phyloP scores from a whole-genome alignment of 2,797 vertebrate species.

The Hydrolagus colliei region DNA sequence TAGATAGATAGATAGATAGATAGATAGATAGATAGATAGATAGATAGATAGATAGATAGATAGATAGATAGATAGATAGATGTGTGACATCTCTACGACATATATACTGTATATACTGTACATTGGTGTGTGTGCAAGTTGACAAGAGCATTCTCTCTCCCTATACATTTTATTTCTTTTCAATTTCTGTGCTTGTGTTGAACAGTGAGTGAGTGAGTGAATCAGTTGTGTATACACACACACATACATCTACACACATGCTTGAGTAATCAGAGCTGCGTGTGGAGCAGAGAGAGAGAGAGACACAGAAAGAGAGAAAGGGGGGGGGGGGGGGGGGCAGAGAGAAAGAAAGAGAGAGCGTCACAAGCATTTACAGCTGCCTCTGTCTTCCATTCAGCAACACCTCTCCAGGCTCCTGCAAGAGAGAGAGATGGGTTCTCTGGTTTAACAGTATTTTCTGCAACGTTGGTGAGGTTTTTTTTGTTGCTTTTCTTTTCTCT shows the following conservation, averaged over 20 bases:
- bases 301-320: conserved; percentile 14
- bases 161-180: too few species aligned
- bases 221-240: too few species aligned
- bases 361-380: conserved; percentile 40
- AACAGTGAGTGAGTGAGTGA: too few species aligned
- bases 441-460: conserved; percentile 31
- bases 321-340: conserved; percentile 2
- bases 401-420: neutral
- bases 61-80: too few species aligned
- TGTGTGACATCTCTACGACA: too few species aligned
- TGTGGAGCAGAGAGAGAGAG: conserved; percentile 43
- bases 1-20: too few species aligned
- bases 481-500: conserved; percentile 22
- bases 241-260: conserved; percentile 42
- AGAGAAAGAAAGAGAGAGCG: conserved; percentile 46
- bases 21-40: too few species aligned
- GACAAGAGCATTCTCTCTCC: too few species aligned
- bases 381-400: conserved; percentile 6
- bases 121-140: too few species aligned
- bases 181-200: too few species aligned
- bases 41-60: too few species aligned
- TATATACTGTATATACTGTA: too few species aligned
- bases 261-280: conserved; percentile 64
- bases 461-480: conserved; percentile 63
- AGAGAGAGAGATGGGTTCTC: neutral